Base-by-base conservation (phyloP, 2,113 vertebrate genomes). In the Tyrannus savana region DNA sequence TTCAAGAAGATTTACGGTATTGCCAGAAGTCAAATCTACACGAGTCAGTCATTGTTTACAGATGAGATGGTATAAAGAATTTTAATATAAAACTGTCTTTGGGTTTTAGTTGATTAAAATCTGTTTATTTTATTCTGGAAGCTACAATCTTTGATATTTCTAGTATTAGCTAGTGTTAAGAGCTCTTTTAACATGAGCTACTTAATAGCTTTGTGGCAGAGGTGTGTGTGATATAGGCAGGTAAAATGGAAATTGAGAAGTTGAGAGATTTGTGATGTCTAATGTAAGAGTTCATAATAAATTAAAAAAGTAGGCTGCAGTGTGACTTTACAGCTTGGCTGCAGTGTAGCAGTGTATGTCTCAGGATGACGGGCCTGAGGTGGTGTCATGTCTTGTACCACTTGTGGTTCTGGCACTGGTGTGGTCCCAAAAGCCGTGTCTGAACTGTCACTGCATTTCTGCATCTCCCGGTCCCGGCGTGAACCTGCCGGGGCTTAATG, bases 381-480 rank as follows among this genome's bases (percentile, higher is more conserved):
- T 95, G 74, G 16, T 60, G 8, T 69, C 1, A 0, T 62, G 10
- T 21, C 14, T 39, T 66, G 31, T 82, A 67, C 37, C 31, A 11
- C 16, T 53, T 49, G 24, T 62, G 55, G 23, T 58, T 77, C 52
- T 87, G 64, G 35, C 35, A 50, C 28, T 21, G 12, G 71, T 1
- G 1, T 60, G 77, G 41, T 60, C 46, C 49, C n/a, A 50, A 33
- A 33, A 46, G 42, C 24, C 0, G 0, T 41, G 47, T 67, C 66
- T 50, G 39, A 72, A 35, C 28, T n/a, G 41, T 2, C 0, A 0
- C 35, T 12, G 53, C n/a, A 1, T 72, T 80, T 67, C 52, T 89
- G 25, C 6, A 4, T 47, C 69, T 60, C 30, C 30, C 0, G 0
- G 13, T 86, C 41, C 1, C 1, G 0, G 13, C 3, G 39, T 39